These are phyloP conservation scores for Stratiolaelaps scimitus DNA, from an alignment of 1,140 invertebrate genomes.

Conservation along the genomic window DNA sequence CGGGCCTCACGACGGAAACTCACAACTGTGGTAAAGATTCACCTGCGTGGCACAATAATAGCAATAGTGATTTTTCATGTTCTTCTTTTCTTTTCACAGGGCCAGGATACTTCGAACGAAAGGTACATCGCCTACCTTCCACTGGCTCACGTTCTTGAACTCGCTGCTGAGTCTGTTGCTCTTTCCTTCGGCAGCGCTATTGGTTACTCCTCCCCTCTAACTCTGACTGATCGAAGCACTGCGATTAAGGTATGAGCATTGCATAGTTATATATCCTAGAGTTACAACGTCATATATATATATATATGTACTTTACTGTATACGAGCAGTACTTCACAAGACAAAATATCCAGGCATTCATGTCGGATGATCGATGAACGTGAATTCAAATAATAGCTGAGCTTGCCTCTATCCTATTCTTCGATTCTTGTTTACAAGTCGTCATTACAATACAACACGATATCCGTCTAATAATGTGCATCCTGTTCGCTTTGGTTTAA, in stretches of 20 bases:
- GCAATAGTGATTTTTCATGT: too few relatives aligned
- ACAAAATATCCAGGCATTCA: too few relatives aligned
- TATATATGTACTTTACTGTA: background rate
- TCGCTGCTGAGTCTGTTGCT: slow-evolving; percentile 30
- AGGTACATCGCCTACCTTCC: slow-evolving; percentile 38
- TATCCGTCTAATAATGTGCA: too few relatives aligned
- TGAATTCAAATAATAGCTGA: too few relatives aligned
- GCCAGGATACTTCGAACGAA: slow-evolving; percentile 36
- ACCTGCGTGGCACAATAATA: too few relatives aligned
- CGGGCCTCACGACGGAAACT: too few relatives aligned
- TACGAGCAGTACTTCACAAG: too few relatives aligned
- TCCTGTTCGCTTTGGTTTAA: slow-evolving; percentile 46
- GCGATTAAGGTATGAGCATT: slow-evolving; percentile 48
- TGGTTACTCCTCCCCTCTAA: slow-evolving; percentile 41
- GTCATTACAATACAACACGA: too few relatives aligned
- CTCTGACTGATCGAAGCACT: slow-evolving; percentile 40
- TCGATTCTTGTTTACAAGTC: too few relatives aligned
- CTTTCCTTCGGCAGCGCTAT: slow-evolving; percentile 31
- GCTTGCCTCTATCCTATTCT: too few relatives aligned
- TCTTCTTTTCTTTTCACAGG: slow-evolving; percentile 37
- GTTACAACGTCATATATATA: background rate
- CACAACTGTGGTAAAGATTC: too few relatives aligned
- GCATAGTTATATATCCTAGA: slow-evolving; percentile 7
- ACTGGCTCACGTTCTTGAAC: slow-evolving; percentile 38
- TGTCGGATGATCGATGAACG: too few relatives aligned